phyloP scores from a whole-genome alignment of 1,140 invertebrate genomes.

The Drosophila pruinosa region DNA sequence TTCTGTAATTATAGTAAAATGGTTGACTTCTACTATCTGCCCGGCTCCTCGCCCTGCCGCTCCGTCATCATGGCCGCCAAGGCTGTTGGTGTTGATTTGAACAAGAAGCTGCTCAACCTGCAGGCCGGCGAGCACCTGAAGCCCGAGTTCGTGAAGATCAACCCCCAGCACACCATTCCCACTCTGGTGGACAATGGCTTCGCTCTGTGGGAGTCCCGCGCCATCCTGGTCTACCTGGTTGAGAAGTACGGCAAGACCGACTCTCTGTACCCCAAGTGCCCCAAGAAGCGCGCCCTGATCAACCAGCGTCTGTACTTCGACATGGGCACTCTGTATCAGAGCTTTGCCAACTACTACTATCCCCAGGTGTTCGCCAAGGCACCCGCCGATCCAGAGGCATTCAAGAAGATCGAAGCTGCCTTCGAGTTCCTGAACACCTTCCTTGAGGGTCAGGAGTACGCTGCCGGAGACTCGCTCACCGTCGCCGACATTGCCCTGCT shows the following conservation, averaged over 20 bases:
- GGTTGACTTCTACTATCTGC: slow-evolving; percentile 86
- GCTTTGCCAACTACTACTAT: slow-evolving; percentile 87
- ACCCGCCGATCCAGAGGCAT: slow-evolving; percentile 86
- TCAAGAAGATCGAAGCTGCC: slow-evolving; percentile 86
- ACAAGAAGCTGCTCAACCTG: slow-evolving; percentile 88
- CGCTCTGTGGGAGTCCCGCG: slow-evolving; percentile 88
- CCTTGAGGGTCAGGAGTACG: slow-evolving; percentile 86
- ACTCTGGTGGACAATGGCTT: slow-evolving; percentile 88
- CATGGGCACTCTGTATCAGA: slow-evolving; percentile 87
- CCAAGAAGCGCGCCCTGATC: slow-evolving; percentile 87
- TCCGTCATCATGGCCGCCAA: slow-evolving; percentile 87
- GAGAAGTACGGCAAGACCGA: slow-evolving; percentile 88
- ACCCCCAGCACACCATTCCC: slow-evolving; percentile 86
- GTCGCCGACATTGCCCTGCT: slow-evolving; percentile 88
- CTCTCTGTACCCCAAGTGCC: slow-evolving; percentile 87
- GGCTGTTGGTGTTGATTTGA: slow-evolving; percentile 88
- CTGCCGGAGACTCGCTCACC: slow-evolving; percentile 88
- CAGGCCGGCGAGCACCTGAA: slow-evolving; percentile 86
- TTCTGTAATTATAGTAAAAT: slow-evolving; percentile 49
- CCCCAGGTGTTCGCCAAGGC: slow-evolving; percentile 87
- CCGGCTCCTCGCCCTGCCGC: slow-evolving; percentile 88
- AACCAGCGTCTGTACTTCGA: slow-evolving; percentile 91
- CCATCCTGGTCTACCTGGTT: slow-evolving; percentile 88
- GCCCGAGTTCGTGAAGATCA: slow-evolving; percentile 88
- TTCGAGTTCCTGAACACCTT: slow-evolving; percentile 88